A percentile compares a stretch with the other conserved stretches of the same genome.
Evolutionary conservation across 2,888 invertebrate species (phyloP).

Genomic region (Melanostoma mellinum): DNA sequence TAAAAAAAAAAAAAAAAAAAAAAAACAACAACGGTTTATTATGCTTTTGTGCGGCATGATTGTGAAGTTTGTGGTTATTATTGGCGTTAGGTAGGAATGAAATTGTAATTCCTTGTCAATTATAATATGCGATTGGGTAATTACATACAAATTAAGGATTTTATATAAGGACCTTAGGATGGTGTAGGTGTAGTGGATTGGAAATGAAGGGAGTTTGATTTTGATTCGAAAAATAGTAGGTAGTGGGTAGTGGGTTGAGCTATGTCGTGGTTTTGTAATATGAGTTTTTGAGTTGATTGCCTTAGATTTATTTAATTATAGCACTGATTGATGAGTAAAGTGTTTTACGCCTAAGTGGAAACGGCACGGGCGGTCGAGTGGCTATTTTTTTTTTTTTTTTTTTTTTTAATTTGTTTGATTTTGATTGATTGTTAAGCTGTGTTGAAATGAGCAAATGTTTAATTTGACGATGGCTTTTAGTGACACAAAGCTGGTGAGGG

Average conservation of each 20-base stretch:
- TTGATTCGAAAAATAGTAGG: constrained; percentile 22
- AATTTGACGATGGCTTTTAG: neutral
- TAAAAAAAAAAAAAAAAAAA: constrained; percentile 15
- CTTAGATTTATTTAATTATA: constrained; percentile 60
- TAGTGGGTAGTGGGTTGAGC: neutral
- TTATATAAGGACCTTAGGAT: constrained; percentile 8
- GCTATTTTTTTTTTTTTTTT: neutral
- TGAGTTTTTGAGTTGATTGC: constrained; percentile 46
- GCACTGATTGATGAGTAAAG: constrained; percentile 27
- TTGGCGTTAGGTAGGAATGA: constrained; percentile 38
- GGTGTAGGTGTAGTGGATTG: neutral
- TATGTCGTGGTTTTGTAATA: neutral
- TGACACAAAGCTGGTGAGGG: too few species aligned
- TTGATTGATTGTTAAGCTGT: constrained; percentile 17
- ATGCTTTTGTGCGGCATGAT: constrained; percentile 45
- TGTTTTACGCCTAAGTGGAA: constrained; percentile 12
- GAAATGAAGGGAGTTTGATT: constrained; percentile 8
- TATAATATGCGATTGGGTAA: constrained; percentile 67
- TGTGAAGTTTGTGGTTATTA: constrained; percentile 30
- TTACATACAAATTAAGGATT: constrained; percentile 65
- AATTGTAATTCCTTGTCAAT: constrained; percentile 60
- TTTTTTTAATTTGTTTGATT: constrained; percentile 7
- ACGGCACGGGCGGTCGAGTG: constrained; percentile 6
- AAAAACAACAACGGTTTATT: constrained; percentile 54
- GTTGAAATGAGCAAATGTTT: neutral